Base-by-base conservation (phyloP, 2,113 vertebrate genomes). In the Oncorhynchus keta region DNA sequence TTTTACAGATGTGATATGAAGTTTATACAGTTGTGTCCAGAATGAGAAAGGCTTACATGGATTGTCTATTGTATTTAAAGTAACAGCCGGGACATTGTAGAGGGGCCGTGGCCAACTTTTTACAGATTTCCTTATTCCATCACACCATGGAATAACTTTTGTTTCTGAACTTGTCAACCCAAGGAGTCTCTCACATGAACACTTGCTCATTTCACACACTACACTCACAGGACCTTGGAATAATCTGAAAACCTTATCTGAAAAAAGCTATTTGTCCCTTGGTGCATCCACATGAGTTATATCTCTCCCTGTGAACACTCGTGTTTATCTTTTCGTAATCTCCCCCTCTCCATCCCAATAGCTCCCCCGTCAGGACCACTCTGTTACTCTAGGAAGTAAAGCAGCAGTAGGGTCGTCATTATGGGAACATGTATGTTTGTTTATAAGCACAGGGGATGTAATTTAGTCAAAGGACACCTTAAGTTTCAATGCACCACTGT, bases 331-430 rank as follows among this genome's bases (percentile, higher is more conserved):
- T 79, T 79, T 62, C 48, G 71, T 62, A 72, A 77, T 70, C 28
- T 71, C n/a, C 28, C 69, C 49, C 76, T 65, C 28, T 4, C 55
- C 55, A 9, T 18, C 59, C 4, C 71, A 26, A 13, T 12, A 39
- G 11, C 66, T 72, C 75, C 26, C 32, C 45, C 70, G 64, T 74
- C 64, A 39, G 69, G 70, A 86, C 85, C 26, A 32, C 26, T 75
- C 26, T 79, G 75, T 83, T 85, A 79, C 75, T 79, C 64, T 57
- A 75, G 78, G 67, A 79, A 73, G 73, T 61, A 67, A 80, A 79
- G 70, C 79, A 78, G 75, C 68, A 45, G 14, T 65, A 62, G 68
- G 35, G 74, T 77, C 75, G 59, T 82, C 79, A 85, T 86, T 79
- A 84, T 20, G 70, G 55, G 61, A 78, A 71, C 32, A 14, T 5